Percentiles rank a stretch among this genome's conserved stretches.
Conservation (phyloP, 2,888 invertebrate genomes). For the Litoditis marina region DNA sequence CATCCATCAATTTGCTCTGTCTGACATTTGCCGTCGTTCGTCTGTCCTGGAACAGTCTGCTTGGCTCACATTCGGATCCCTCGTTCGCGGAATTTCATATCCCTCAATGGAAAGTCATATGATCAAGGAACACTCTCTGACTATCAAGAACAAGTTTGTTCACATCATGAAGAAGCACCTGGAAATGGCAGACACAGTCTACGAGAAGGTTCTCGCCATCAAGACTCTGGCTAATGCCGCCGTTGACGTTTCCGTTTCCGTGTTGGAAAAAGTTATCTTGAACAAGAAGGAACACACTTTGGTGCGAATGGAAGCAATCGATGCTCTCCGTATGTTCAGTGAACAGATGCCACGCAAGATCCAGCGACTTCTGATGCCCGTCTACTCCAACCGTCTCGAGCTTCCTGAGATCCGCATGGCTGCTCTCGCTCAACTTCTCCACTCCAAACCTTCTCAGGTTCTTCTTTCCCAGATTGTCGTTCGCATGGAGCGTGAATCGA, state of each 20-base stretch:
- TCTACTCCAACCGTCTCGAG: constrained; percentile 46
- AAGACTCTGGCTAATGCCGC: constrained; percentile 58
- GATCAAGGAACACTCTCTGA: constrained; percentile 32
- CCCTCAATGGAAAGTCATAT: constrained; percentile 15
- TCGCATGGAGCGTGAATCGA: constrained; percentile 38
- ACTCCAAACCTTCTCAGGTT: constrained; percentile 37
- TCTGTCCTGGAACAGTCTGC: constrained; percentile 33
- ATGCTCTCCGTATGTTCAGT: constrained; percentile 46
- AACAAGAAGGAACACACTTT: constrained; percentile 39
- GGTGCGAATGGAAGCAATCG: constrained; percentile 52
- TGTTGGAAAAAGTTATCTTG: constrained; percentile 54
- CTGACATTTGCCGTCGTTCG: constrained; percentile 16
- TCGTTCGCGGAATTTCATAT: constrained; percentile 30
- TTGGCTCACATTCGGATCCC: constrained; percentile 36
- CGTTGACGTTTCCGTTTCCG: constrained; percentile 42
- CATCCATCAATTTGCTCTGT: constrained; percentile 25
- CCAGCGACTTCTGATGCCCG: constrained; percentile 48
- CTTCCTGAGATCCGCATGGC: constrained; percentile 47
- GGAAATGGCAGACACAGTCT: constrained; percentile 32
- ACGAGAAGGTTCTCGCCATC: constrained; percentile 54
- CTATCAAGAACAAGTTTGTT: constrained; percentile 24
- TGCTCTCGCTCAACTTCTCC: constrained; percentile 45
- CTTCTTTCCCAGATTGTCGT: constrained; percentile 47
- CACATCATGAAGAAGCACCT: constrained; percentile 35
- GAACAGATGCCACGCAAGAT: constrained; percentile 36